phyloP scores from a whole-genome alignment of 1,140 invertebrate genomes.

The Meloidogyne hapla region DNA sequence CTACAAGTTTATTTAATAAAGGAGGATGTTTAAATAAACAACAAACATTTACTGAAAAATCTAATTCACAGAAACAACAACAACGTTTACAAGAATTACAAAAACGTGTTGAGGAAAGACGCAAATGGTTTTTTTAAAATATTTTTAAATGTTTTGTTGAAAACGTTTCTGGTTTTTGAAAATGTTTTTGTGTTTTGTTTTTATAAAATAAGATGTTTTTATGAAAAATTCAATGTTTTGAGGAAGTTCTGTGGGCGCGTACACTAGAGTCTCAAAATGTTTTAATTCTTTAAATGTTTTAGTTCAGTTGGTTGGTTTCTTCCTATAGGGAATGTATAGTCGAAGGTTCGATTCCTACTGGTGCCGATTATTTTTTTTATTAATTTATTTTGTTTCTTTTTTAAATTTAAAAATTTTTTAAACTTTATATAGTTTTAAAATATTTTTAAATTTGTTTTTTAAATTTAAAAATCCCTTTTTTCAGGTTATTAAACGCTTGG shows the following conservation, averaged over 20 bases:
- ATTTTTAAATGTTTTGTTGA: not conserved
- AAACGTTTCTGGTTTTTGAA: too few relatives aligned
- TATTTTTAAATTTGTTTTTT: not conserved
- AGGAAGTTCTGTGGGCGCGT: too few relatives aligned
- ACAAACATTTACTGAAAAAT: not conserved
- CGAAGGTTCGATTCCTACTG: too few relatives aligned
- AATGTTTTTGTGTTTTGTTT: too few relatives aligned
- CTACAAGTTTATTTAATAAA: not conserved
- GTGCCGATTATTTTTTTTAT: too few relatives aligned
- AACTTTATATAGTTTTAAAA: too few relatives aligned
- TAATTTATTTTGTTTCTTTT: not conserved
- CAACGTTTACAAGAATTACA: not conserved
- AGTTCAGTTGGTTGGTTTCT: too few relatives aligned
- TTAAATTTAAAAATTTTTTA: not conserved
- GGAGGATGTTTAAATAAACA: not conserved
- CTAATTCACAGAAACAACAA: not conserved
- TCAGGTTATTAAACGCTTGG: not conserved
- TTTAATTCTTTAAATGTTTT: too few relatives aligned
- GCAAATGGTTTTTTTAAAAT: not conserved
- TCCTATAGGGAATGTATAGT: too few relatives aligned
- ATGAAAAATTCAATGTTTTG: too few relatives aligned
- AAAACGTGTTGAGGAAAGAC: not conserved
- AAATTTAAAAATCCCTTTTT: not conserved
- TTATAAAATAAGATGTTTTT: too few relatives aligned
- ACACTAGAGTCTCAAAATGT: too few relatives aligned